Conservation (phyloP, 1,140 invertebrate genomes). For the Trialeurodes vaporariorum region DNA sequence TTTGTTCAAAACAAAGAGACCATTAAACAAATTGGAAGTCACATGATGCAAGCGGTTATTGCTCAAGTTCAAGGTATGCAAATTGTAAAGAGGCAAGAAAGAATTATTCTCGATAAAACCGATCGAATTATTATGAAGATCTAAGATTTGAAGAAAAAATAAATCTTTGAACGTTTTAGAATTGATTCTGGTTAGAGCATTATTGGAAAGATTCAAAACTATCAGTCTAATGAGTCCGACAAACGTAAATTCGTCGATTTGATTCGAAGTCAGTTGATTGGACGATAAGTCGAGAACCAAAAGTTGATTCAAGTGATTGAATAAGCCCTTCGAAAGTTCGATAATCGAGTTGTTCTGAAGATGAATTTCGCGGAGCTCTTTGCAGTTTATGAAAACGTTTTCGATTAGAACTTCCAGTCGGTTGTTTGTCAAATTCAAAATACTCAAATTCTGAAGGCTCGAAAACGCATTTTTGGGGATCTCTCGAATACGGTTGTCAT, state of each 20-base stretch:
- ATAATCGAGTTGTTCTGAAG: slow-evolving; percentile 67
- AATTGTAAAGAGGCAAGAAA: slow-evolving; percentile 71
- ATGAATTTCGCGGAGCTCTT: slow-evolving; percentile 69
- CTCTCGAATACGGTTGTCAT: slow-evolving; percentile 71
- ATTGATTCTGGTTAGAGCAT: slow-evolving; percentile 66
- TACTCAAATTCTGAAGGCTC: slow-evolving; percentile 56
- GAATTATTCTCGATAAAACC: slow-evolving; percentile 75
- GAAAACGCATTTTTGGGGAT: slow-evolving; percentile 62
- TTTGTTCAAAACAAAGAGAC: slow-evolving; percentile 68
- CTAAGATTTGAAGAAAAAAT: slow-evolving; percentile 73
- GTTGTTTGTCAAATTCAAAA: slow-evolving; percentile 76
- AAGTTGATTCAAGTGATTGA: slow-evolving; percentile 69
- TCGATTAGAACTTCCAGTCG: slow-evolving; percentile 61
- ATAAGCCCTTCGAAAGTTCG: slow-evolving; percentile 65
- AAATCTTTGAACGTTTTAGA: slow-evolving; percentile 76
- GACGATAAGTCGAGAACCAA: slow-evolving; percentile 73
- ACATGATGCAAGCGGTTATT: slow-evolving; percentile 71
- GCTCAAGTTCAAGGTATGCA: slow-evolving; percentile 73
- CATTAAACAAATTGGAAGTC: slow-evolving; percentile 69
- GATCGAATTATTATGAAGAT: slow-evolving; percentile 76
- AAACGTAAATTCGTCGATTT: slow-evolving; percentile 70
- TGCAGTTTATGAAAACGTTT: slow-evolving; percentile 59
- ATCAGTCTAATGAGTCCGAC: slow-evolving; percentile 69
- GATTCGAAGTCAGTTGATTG: slow-evolving; percentile 72
- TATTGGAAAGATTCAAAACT: slow-evolving; percentile 72